Percentiles rank a stretch among this genome's conserved stretches.
These are phyloP conservation scores for Oryzaephilus surinamensis DNA, from an alignment of 1,140 invertebrate species.

Conservation along the genomic window DNA sequence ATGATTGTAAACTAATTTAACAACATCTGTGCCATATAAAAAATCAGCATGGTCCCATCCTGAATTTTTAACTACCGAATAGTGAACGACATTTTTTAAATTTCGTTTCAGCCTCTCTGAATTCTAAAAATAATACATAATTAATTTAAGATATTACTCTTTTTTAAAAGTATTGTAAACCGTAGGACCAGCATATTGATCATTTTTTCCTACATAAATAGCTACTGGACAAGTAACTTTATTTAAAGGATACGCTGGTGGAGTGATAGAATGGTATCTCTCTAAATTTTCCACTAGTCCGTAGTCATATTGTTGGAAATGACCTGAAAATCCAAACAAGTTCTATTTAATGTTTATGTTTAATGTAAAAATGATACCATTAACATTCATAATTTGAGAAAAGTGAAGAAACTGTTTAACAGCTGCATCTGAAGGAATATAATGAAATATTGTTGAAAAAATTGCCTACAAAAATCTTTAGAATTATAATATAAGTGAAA, in stretches of 20 bases:
- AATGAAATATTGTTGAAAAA: too few relatives aligned
- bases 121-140: constrained; percentile 14
- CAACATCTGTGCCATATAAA: constrained; percentile 36
- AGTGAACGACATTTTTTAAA: constrained; percentile 9
- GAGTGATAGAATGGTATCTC: constrained; percentile 40
- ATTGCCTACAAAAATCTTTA: too few relatives aligned
- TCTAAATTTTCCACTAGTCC: constrained; percentile 39
- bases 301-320: constrained; percentile 45
- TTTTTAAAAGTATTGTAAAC: constrained; percentile 9
- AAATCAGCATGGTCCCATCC: constrained; percentile 41
- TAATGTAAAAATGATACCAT: too few relatives aligned
- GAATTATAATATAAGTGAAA: too few relatives aligned
- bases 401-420: too few relatives aligned
- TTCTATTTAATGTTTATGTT: too few relatives aligned
- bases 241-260: constrained; percentile 48
- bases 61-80: constrained; percentile 25
- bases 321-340: too few relatives aligned
- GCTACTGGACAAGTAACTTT: constrained; percentile 53
- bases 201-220: constrained; percentile 58
- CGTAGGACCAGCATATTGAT: constrained; percentile 43
- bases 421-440: too few relatives aligned
- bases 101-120: constrained; percentile 3
- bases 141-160: background rate
- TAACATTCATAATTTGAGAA: too few relatives aligned
- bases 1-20: constrained; percentile 34